These are phyloP conservation scores for Acanthopagrus latus DNA, from an alignment of 2,797 vertebrate genomes.

Conservation along the genomic window DNA sequence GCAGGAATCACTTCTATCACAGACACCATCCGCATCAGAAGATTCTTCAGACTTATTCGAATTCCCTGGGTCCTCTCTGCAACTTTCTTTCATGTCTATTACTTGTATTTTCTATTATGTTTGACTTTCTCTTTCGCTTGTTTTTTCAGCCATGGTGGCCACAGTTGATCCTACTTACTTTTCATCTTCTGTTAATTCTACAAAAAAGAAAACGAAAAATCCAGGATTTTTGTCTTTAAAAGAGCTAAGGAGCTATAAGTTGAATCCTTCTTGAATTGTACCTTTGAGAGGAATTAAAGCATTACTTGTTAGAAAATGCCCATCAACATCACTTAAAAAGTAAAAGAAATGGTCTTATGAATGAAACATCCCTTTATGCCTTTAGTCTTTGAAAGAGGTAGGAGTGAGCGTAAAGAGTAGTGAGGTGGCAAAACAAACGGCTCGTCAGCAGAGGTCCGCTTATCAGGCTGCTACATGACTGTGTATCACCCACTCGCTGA, in stretches of 20 bases:
- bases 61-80: neutral
- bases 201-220: neutral
- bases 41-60: neutral
- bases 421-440: conserved; percentile 54
- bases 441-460: conserved; percentile 63
- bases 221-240: neutral
- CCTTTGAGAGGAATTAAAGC: neutral
- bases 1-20: neutral
- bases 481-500: conserved; percentile 60
- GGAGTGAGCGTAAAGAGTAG: conserved; percentile 33
- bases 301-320: neutral
- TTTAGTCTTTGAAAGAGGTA: conserved; percentile 8
- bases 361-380: conserved; percentile 15
- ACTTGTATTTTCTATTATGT: neutral
- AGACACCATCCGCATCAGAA: neutral
- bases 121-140: conserved; percentile 2
- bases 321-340: neutral
- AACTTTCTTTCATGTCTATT: neutral
- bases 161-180: neutral
- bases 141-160: neutral
- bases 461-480: conserved; percentile 61
- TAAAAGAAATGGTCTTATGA: conserved; percentile 1
- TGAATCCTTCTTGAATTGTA: neutral
- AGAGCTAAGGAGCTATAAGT: neutral
- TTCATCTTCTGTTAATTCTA: neutral